These are phyloP conservation scores for Ptychoptera albimana DNA, from an alignment of 2,888 invertebrate species.

Conservation along the genomic window DNA sequence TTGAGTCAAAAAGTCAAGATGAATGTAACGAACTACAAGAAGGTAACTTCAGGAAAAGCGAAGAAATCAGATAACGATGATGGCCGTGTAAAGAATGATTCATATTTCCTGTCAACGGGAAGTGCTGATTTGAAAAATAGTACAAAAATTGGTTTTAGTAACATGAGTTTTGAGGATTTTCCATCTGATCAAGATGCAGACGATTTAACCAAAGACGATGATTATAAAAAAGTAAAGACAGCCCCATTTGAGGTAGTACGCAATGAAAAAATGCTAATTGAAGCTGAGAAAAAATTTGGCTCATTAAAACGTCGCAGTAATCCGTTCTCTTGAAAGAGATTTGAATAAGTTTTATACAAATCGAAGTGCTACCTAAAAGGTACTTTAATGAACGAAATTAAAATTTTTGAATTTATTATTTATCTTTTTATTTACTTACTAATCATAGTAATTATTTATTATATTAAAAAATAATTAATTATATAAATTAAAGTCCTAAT, in stretches of 20 bases:
- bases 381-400: conserved; percentile 1
- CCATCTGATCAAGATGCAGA: conserved; percentile 41
- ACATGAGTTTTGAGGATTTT: conserved; percentile 62
- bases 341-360: conserved; percentile 3
- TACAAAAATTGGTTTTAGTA: conserved; percentile 45
- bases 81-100: conserved; percentile 6
- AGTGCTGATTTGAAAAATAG: conserved; percentile 23
- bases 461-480: background rate
- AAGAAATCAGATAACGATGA: conserved; percentile 10
- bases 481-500: background rate
- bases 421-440: background rate
- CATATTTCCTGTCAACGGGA: conserved; percentile 23
- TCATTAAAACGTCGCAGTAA: conserved; percentile 35
- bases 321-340: conserved; percentile 33
- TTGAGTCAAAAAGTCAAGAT: conserved; percentile 28
- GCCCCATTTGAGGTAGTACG: conserved; percentile 49
- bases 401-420: background rate
- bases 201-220: conserved; percentile 13
- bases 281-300: conserved; percentile 34
- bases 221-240: conserved; percentile 22
- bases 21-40: conserved; percentile 23
- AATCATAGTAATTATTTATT: background rate
- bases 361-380: background rate
- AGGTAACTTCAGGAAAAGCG: conserved; percentile 17
- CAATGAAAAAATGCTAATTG: conserved; percentile 32